Evolutionary conservation across 2,113 vertebrate genomes (phyloP), one percentile per base, ranked within the genome.

Genomic region (Trichechus manatus): DNA sequence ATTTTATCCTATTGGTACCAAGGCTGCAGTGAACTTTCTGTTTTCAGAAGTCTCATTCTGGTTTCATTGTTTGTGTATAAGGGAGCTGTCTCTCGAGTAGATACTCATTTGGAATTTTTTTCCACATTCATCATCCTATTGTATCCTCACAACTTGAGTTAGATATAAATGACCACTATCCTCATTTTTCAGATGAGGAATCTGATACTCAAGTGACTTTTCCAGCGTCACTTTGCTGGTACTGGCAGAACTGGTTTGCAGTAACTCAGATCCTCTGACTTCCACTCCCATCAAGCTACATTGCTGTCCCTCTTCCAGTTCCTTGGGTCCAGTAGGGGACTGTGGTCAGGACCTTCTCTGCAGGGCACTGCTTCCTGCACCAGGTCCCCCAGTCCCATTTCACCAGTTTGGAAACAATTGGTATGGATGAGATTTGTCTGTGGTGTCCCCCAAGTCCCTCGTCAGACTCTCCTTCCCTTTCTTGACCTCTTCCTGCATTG

Each of bases 281-380:
- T 89, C 23, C 0, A 0, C 25, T 8, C 0, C 0, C 14, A 53
- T 3, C 1, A 10, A 56, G 17, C 9, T 31, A 31, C 39, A 27
- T 89, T 53, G 39, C 33, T 91, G 64, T 3, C 61, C 29, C 66
- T 7, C 50, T 39, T 47, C 59, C 13, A 3, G 68, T 39, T 44
- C 31, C 74, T 27, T 64, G 56, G 33, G 36, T 11, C 50, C 59
- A 20, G 33, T 15, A 29, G 68, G 53, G 6, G 14, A 33, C n/a
- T 44, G 59, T 25, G 39, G 79, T 78, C 47, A 27, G 64, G 53
- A 47, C 47, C 50, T 78, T 79, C 42, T 44, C 39, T 33, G 44
- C 42, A 75, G 56, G 27, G 23, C 10, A 13, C 63, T 90, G 64
- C 50, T 87, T 56, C 82, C 81, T 8, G 31, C 42, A 17, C 61